A percentile compares a stretch with the other conserved stretches of the same genome.
phyloP scores from a whole-genome alignment of 2,888 invertebrate species.

The Homarus gammarus region DNA sequence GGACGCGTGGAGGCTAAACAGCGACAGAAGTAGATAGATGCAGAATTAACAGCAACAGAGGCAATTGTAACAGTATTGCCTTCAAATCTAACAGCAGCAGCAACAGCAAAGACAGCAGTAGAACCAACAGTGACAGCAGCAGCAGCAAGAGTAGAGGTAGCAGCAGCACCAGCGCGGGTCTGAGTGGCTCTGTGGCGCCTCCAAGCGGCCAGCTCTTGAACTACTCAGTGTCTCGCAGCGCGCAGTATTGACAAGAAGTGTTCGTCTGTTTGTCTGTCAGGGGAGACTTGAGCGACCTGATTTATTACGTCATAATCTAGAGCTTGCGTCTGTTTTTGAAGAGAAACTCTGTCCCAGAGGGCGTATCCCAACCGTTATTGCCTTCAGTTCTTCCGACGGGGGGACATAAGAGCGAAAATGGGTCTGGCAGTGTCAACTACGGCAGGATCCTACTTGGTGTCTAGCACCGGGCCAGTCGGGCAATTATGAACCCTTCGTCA shows the following conservation, averaged over 20 bases:
- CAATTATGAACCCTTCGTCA: slow-evolving; percentile 72
- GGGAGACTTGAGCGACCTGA: slow-evolving; percentile 75
- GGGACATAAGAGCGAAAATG: slow-evolving; percentile 66
- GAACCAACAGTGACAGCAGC: slow-evolving; percentile 24
- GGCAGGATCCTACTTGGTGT: slow-evolving; percentile 73
- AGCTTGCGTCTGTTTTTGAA: slow-evolving; percentile 76
- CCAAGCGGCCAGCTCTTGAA: slow-evolving; percentile 62
- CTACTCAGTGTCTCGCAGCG: slow-evolving; percentile 72
- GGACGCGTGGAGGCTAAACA: background rate
- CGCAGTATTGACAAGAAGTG: slow-evolving; percentile 74
- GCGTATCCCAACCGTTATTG: slow-evolving; percentile 69
- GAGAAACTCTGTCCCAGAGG: slow-evolving; percentile 72
- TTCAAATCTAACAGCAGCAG: background rate
- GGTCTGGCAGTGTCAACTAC: slow-evolving; percentile 69
- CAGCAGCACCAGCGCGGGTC: slow-evolving; percentile 15
- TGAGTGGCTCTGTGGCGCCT: slow-evolving; percentile 68
- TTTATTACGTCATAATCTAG: slow-evolving; percentile 76
- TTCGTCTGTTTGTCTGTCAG: slow-evolving; percentile 75
- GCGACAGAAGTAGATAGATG: background rate
- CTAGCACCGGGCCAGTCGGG: slow-evolving; percentile 57
- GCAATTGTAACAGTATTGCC: background rate
- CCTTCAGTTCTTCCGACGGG: slow-evolving; percentile 64
- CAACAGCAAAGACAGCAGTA: background rate
- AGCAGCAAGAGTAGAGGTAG: background rate
- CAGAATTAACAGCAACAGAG: background rate